These are phyloP conservation scores for Argyresthia albistria DNA, from an alignment of 2,888 invertebrate genomes.

Conservation along the genomic window DNA sequence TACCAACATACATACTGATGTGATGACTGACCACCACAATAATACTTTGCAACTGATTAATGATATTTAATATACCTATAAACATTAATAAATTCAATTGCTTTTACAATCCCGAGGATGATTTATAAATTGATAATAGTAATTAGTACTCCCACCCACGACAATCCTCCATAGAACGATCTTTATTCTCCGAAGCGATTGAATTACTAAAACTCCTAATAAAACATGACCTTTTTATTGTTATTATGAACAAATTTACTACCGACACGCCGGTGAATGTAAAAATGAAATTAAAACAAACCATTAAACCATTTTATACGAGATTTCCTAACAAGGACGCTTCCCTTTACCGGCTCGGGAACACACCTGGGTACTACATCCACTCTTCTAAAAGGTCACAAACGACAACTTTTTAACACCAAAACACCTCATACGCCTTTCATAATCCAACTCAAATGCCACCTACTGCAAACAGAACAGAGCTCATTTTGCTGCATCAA, in stretches of 20 bases:
- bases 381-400: conserved; percentile 65
- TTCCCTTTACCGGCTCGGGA: conserved; percentile 71
- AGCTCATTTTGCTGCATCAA: neutral
- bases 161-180: conserved; percentile 22
- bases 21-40: too few species aligned
- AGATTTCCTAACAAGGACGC: conserved; percentile 68
- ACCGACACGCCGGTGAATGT: conserved; percentile 41
- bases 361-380: conserved; percentile 72
- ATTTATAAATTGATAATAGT: neutral
- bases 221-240: conserved; percentile 44
- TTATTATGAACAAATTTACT: conserved; percentile 58
- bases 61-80: too few species aligned
- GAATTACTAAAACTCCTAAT: conserved; percentile 45
- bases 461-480: neutral
- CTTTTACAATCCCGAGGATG: too few species aligned
- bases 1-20: too few species aligned
- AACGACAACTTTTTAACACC: conserved; percentile 33
- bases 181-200: conserved; percentile 29
- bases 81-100: too few species aligned
- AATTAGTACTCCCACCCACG: conserved; percentile 28
- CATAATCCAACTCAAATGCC: neutral
- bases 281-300: conserved; percentile 71
- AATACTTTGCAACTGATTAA: too few species aligned
- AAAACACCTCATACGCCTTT: neutral
- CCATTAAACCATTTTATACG: conserved; percentile 70